Base-by-base conservation (phyloP, 1,140 invertebrate genomes). In the Coelopa frigida region DNA sequence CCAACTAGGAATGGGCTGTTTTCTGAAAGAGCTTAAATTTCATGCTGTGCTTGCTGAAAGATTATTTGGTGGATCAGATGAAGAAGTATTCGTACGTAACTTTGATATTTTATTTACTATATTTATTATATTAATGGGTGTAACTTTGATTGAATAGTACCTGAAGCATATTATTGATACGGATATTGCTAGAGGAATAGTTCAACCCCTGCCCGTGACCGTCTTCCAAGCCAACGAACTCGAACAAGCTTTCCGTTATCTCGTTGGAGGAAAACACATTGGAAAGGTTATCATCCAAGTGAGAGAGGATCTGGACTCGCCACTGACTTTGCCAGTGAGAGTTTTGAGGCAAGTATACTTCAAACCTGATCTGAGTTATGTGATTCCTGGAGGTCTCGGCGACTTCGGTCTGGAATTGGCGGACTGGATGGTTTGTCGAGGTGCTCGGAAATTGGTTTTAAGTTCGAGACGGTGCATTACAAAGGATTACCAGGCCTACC, bases 351-450 rank as follows among this genome's bases (percentile, higher is more conserved):
- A 68, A 80, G 70, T 63, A 4, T 69, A 69, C 42, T 77, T 75
- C 46, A 60, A 70, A 10, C 60, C 64, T 1, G 58, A 75, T n/a
- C 46, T 70, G 14, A 70, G 70, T 4, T 82, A 80, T 52, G 58
- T 83, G 0, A 73, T 84, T 1, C 70, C 76, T 3, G 81, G 92
- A 29, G 92, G 92, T 46, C 72, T 94, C 0, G 91, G 89, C 23
- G 89, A 90, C 2, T 92, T 97, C 65, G 92, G 91, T 26, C 72
- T 97, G n/a, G 92, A 96, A 65, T 61, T 96, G 33, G 80, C 82
- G 4, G 82, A 92, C 59, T 95, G 91, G 90, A 72, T 95, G 46
- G 76, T 89, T 12, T 61, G 84, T 21, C 74, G 89, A 58, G 91
- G 90, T 2, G 87, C 83, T 6, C 79, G 72, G 47, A 84, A 84